Evolutionary conservation across 2,888 invertebrate species (phyloP).

Genomic region (Sceliomorpha sp.): DNA sequence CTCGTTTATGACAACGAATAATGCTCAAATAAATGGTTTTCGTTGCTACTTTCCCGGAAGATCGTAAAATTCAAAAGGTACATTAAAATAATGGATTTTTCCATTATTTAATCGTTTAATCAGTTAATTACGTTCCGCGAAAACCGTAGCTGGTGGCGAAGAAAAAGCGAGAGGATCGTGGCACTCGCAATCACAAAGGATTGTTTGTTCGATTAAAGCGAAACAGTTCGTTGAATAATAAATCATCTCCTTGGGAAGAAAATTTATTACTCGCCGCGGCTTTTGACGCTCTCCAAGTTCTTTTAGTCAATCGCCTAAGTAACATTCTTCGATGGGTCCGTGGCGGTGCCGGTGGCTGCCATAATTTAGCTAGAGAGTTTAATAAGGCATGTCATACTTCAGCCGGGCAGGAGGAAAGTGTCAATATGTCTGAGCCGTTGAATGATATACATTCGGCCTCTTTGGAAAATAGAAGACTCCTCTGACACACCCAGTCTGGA

Average conservation of each 20-base stretch:
- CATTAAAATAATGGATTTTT: no score
- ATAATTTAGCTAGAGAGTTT: constrained; percentile 75
- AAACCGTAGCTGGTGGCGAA: no score
- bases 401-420: constrained; percentile 68
- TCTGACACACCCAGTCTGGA: constrained; percentile 49
- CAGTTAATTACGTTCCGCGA: no score
- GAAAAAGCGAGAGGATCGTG: no score
- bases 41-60: no score
- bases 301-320: constrained; percentile 55
- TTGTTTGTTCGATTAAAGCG: constrained; percentile 33
- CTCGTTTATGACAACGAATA: no score
- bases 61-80: no score
- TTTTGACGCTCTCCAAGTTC: constrained; percentile 52
- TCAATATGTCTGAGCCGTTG: constrained; percentile 75
- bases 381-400: constrained; percentile 75
- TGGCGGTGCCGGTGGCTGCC: constrained; percentile 65
- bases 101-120: no score
- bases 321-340: constrained; percentile 53
- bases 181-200: no score
- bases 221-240: constrained; percentile 40
- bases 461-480: constrained; percentile 68
- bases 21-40: no score
- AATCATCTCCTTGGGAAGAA: constrained; percentile 40
- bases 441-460: constrained; percentile 75
- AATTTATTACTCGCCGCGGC: constrained; percentile 45